A percentile compares a stretch with the other conserved stretches of the same genome.
These are phyloP conservation scores for Lithodes maja DNA, from an alignment of 2,888 invertebrate genomes.

Conservation along the genomic window DNA sequence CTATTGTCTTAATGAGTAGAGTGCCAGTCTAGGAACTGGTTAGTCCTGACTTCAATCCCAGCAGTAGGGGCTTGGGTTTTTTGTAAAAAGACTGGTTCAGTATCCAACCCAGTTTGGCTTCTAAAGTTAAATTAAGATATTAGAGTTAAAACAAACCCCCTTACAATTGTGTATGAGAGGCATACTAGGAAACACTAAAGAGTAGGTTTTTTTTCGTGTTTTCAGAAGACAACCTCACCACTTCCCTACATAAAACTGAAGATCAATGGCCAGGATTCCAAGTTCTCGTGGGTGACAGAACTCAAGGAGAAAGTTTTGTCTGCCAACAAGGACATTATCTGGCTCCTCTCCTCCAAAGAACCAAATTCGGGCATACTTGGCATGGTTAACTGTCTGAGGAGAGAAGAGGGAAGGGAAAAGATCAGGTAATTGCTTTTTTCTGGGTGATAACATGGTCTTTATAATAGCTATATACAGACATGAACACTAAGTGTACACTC, in stretches of 20 bases:
- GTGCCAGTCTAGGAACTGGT: too few relatives aligned
- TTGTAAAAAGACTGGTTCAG: too few relatives aligned
- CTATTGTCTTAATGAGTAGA: too few relatives aligned
- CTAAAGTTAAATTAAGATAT: neutral
- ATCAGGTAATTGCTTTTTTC: constrained; percentile 78
- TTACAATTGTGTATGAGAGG: neutral
- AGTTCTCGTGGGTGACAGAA: constrained; percentile 86
- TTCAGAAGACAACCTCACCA: neutral
- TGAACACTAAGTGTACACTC: too few relatives aligned
- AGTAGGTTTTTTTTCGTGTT: neutral
- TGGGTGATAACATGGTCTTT: too few relatives aligned
- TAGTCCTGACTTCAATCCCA: too few relatives aligned
- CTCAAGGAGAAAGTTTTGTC: constrained; percentile 80
- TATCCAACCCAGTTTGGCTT: neutral
- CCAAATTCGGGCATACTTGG: constrained; percentile 88
- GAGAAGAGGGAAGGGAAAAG: constrained; percentile 88
- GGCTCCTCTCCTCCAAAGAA: constrained; percentile 82
- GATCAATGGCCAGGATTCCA: constrained; percentile 82
- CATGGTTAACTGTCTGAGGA: constrained; percentile 90
- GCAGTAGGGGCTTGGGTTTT: too few relatives aligned
- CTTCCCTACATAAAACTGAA: constrained; percentile 74
- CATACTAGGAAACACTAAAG: neutral
- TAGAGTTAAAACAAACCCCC: neutral
- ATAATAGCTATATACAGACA: too few relatives aligned
- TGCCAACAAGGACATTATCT: constrained; percentile 78